Conservation (phyloP, 1,140 invertebrate species). For the Drosophila littoralis region DNA sequence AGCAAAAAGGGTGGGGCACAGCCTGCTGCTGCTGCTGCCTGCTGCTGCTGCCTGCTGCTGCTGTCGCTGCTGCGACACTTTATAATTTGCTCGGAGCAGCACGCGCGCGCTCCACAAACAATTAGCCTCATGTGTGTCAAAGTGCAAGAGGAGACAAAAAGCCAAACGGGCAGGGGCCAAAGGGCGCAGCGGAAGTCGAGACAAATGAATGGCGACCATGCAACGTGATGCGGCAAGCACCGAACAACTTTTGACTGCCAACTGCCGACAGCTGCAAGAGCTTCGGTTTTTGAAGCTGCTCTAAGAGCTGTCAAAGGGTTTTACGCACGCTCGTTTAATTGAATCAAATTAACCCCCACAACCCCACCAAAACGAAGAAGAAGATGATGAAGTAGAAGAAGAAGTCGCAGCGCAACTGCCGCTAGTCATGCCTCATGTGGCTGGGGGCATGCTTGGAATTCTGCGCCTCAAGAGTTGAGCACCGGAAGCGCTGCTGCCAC, state of each 20-base stretch:
- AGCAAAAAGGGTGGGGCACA: slow-evolving; percentile 15
- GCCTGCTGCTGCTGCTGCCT: not conserved
- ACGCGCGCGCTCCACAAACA: slow-evolving; percentile 54
- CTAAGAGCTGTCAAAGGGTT: slow-evolving; percentile 52
- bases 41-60: not conserved
- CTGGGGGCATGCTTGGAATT: slow-evolving; percentile 64
- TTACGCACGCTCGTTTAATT: slow-evolving; percentile 65
- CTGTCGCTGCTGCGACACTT: slow-evolving; percentile 59
- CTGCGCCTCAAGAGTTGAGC: slow-evolving; percentile 33
- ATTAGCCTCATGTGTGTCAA: slow-evolving; percentile 79
- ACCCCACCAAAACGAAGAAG: slow-evolving; percentile 13
- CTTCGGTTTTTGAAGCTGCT: slow-evolving; percentile 14
- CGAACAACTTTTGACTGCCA: slow-evolving; percentile 70
- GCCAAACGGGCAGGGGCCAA: not conserved
- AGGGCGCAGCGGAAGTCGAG: slow-evolving; percentile 64
- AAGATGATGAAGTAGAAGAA: not conserved
- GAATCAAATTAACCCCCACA: slow-evolving; percentile 75
- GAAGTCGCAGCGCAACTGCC: slow-evolving; percentile 5
- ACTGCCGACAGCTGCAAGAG: slow-evolving; percentile 12
- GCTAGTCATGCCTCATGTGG: slow-evolving; percentile 62
- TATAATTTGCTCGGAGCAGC: slow-evolving; percentile 67
- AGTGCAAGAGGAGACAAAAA: slow-evolving; percentile 48
- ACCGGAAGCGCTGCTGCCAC: slow-evolving; percentile 62
- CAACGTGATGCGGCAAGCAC: slow-evolving; percentile 77
- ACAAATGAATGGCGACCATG: slow-evolving; percentile 58